A percentile compares a stretch with the other conserved stretches of the same genome.
These are phyloP conservation scores for Damaliscus lunatus DNA, from an alignment of 2,113 vertebrate genomes.

Conservation along the genomic window DNA sequence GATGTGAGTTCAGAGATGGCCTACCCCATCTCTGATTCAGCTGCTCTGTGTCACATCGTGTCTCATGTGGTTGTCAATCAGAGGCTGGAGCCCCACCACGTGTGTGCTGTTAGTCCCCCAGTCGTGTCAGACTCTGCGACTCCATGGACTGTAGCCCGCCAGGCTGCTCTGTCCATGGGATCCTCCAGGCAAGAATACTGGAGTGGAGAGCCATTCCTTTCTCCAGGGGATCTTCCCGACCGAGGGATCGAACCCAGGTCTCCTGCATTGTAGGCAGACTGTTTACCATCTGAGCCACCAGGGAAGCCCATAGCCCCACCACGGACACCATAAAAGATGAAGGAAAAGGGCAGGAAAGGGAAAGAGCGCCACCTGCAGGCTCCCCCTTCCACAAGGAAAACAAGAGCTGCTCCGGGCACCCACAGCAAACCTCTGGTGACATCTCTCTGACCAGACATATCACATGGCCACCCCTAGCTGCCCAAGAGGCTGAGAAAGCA, in stretches of 20 bases:
- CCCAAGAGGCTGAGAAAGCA: neutral
- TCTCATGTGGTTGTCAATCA: neutral
- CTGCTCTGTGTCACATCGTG: neutral
- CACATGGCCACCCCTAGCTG: neutral
- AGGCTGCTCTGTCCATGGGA: neutral
- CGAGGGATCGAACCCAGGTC: neutral
- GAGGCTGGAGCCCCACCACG: neutral
- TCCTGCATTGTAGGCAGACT: neutral
- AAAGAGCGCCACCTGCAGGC: neutral
- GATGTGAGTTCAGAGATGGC: neutral
- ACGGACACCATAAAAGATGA: neutral
- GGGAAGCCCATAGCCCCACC: neutral
- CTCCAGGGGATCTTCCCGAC: neutral
- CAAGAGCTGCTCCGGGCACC: accelerated
- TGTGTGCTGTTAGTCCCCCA: neutral
- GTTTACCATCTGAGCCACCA: neutral
- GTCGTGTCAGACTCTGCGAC: accelerated
- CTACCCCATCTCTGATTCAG: neutral
- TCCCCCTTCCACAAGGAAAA: neutral
- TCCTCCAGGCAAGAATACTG: neutral
- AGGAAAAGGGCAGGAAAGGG: neutral
- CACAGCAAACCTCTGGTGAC: neutral
- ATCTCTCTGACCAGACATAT: neutral
- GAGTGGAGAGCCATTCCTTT: neutral
- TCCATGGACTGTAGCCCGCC: neutral